Evolutionary conservation across 2,888 invertebrate species (phyloP).

Genomic region (Ellobium chinense): DNA sequence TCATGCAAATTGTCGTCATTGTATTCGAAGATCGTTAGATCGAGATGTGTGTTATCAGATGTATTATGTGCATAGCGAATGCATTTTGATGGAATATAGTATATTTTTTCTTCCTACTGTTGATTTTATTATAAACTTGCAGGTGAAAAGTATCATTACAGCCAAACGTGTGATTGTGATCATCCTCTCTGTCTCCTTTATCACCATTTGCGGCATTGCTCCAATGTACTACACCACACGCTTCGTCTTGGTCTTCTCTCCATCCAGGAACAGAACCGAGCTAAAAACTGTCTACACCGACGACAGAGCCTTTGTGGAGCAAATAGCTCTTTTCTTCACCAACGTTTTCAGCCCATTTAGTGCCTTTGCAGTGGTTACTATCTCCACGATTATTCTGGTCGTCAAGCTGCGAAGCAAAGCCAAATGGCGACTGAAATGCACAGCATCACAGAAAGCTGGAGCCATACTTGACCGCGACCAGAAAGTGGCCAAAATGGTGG

Average conservation of each 20-base stretch:
- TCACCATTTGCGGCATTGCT: background rate
- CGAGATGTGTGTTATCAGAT: too few relatives aligned
- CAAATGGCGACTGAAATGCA: background rate
- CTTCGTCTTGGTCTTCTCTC: background rate
- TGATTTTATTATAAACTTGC: too few relatives aligned
- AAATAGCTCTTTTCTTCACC: conserved; percentile 2
- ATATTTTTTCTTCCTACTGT: too few relatives aligned
- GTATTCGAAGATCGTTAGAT: too few relatives aligned
- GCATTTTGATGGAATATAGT: too few relatives aligned
- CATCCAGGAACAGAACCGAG: conserved; percentile 4
- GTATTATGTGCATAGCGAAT: too few relatives aligned
- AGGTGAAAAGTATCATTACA: conserved; percentile 18
- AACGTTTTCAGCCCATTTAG: background rate
- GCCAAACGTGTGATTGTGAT: background rate
- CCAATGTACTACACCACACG: conserved; percentile 7
- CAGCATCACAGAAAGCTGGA: background rate
- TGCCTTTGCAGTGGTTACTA: background rate
- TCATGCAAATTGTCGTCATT: too few relatives aligned
- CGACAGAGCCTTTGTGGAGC: background rate
- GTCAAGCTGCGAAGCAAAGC: conserved; percentile 1
- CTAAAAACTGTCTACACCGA: background rate
- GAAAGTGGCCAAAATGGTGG: conserved; percentile 14
- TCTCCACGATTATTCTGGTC: conserved; percentile 16
- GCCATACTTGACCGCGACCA: background rate
- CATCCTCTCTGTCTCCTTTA: background rate